A percentile compares a stretch with the other conserved stretches of the same genome.
phyloP scores from a whole-genome alignment of 2,113 vertebrate genomes.

The Butastur rufipennis region DNA sequence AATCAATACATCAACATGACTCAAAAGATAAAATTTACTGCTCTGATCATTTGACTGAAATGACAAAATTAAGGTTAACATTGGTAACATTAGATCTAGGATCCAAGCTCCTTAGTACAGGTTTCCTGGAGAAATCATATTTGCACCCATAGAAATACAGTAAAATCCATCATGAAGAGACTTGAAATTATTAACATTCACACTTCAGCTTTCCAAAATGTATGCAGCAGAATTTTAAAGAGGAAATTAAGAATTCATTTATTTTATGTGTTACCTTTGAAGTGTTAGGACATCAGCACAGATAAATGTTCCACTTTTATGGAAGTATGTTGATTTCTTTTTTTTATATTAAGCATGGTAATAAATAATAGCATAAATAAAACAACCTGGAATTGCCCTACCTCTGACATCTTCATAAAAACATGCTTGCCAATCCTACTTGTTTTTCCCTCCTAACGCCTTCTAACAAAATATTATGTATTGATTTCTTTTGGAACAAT shows the following conservation, averaged over 20 bases:
- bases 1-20: neutral
- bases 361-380: neutral
- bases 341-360: neutral
- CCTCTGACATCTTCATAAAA: neutral
- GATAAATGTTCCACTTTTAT: neutral
- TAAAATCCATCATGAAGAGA: neutral
- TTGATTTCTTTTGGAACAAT: constrained; percentile 40
- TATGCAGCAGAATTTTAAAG: neutral
- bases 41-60: neutral
- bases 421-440: neutral
- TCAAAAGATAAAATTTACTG: neutral
- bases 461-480: constrained; percentile 35
- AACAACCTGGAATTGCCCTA: neutral
- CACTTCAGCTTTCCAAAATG: neutral
- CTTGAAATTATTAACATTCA: neutral
- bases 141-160: neutral
- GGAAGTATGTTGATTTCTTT: neutral
- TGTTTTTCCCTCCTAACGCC: neutral
- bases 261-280: neutral
- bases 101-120: neutral
- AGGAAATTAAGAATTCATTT: neutral
- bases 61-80: neutral
- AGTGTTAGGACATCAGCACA: neutral
- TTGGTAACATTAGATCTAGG: neutral
- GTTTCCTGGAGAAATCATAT: neutral